Evolutionary conservation across 2,888 invertebrate species (phyloP), one percentile per base, ranked within the genome.

Genomic region (Nemotelus pantherinus): DNA sequence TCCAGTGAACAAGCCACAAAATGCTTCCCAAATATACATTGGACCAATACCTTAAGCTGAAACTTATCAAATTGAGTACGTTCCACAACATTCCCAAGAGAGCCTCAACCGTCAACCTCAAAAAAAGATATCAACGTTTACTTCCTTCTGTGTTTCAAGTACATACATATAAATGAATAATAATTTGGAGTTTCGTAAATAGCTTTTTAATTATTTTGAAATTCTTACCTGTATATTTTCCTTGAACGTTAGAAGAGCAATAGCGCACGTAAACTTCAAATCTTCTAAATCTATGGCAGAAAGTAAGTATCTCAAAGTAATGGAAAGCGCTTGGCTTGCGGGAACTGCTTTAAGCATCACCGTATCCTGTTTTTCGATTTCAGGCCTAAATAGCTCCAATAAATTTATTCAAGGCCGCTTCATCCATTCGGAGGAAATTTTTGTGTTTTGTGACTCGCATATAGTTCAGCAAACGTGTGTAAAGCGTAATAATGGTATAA

Each of bases 271-370:
- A 2, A 65, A 65, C 43, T 65, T 65, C 43, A 65, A 65, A 41
- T 65, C 65, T 68, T 68, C 60, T 25, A 25, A 25, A 25, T 25
- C 25, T 25, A 25, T 25, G 25, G 25, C 25, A 25, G 25, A 25
- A 25, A 1, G 25, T 25, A 25, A 25, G 25, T 25, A 25, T 25
- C 25, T 70, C 39, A 77, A 50, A 10, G 77, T 70, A 45, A 53
- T 5, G 41, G 53, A 57, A 25, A 71, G 43, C 4, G 60, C 3
- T 57, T 60, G 5, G 48, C 47, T 43, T 7, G 77, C 43, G 3
- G 70, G 60, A 63, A 70, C 63, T 5, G 57, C 9, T 53, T 60
- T 44, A 5, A 70, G 48, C 77, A 71, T 77, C 25, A 77, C 6
- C 7, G 63, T 77, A 50, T 77, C 25, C 53, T 63, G 70, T 25